Evolutionary conservation across 2,797 vertebrate genomes (phyloP), one percentile per base, ranked within the genome.

Genomic region (Chromobotia macracanthus): DNA sequence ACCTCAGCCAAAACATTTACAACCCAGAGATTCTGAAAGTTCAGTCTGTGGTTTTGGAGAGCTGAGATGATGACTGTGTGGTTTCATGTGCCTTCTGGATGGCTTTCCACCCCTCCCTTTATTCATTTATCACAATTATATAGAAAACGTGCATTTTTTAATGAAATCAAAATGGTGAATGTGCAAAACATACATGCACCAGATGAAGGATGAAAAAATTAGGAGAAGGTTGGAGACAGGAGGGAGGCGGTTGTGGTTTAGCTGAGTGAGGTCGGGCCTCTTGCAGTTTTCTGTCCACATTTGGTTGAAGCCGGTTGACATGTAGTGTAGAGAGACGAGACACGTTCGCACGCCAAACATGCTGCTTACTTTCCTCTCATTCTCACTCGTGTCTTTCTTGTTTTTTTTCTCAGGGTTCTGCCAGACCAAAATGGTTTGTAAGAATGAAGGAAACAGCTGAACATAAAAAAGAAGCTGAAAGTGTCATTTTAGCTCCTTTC

Each of bases 41-140:
- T 77, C 66, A 60, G 70, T 46, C 58, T 28, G 21, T 53, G 68
- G 50, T 16, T 79, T 70, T 79, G 66, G 58, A 72, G 60, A 4
- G 13, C 58, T 64, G 38, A 58, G 61, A 79, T 65, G 50, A 73
- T 69, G 21, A 44, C 67, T 18, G 56, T 70, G 70, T 12, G 23
- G 53, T 83, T 85, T 79, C 68, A 83, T 66, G 79, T 69, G 78
- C 72, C 55, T 25, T 18, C 65, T 80, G 72, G 72, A 35, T 68
- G 78, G 23, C 77, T 77, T 56, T 56, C 56, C 21, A 18, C 56
- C 51, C 35, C 31, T 73, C 19, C 60, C 31, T 82, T 72, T 72
- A 16, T 55, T 35, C 86, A 84, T 83, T 86, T 86, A 84, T 84
- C 84, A 86, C 84, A 86, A 83, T 66, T 35, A 68, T 71, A 76